Conservation (phyloP, 1,140 invertebrate species). For the Drosophila setifemur region DNA sequence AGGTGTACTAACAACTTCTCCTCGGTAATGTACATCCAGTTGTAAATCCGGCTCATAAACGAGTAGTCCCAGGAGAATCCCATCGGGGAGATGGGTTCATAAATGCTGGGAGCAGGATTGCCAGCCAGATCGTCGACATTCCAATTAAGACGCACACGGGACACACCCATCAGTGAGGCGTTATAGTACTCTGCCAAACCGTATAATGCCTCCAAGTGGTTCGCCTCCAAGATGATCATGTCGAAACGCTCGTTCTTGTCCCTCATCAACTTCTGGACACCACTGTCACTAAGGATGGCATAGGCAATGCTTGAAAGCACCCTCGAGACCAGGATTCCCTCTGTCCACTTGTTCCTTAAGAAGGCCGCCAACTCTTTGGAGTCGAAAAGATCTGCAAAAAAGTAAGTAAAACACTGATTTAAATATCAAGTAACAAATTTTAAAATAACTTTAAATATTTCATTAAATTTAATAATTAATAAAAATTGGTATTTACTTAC, state of each 20-base stretch:
- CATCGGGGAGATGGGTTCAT: conserved; percentile 63
- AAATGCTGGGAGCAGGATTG: conserved; percentile 57
- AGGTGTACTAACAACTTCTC: conserved; percentile 30
- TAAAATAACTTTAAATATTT: too few species aligned
- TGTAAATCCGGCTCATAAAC: conserved; percentile 73
- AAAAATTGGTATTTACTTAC: conserved; percentile 16
- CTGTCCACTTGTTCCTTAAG: conserved; percentile 27
- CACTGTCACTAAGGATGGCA: conserved; percentile 14
- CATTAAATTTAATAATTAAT: neutral
- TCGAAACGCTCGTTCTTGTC: conserved; percentile 50
- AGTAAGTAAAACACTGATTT: too few species aligned
- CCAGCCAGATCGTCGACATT: conserved; percentile 33
- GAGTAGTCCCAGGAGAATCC: conserved; percentile 62
- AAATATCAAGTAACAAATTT: too few species aligned
- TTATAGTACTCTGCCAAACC: conserved; percentile 53
- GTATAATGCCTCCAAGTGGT: conserved; percentile 37
- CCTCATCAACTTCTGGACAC: conserved; percentile 33
- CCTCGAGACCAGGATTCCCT: neutral
- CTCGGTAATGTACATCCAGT: conserved; percentile 56
- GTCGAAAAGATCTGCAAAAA: too few species aligned
- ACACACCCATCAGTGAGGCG: conserved; percentile 50
- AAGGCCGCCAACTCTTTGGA: neutral
- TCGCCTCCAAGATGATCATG: conserved; percentile 51
- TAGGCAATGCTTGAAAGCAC: conserved; percentile 10
- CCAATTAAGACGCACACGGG: conserved; percentile 36